These are phyloP conservation scores for Stegodyphus dumicola DNA, from an alignment of 1,140 invertebrate species.

Conservation along the genomic window DNA sequence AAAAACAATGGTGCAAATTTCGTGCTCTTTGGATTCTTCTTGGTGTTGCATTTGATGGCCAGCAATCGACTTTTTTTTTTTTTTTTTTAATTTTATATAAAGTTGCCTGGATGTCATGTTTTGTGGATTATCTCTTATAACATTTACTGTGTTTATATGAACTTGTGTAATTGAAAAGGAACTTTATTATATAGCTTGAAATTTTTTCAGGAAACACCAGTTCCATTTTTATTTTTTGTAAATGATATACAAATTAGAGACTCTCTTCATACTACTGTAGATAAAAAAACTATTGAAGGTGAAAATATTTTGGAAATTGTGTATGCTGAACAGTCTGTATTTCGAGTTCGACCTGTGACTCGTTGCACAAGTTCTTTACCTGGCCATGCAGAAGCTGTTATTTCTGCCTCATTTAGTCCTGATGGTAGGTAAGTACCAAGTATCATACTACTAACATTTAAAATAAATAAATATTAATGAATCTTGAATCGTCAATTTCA, in stretches of 20 bases:
- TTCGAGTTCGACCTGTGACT: conserved; percentile 72
- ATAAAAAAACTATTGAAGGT: conserved; percentile 75
- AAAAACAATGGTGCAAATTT: no score
- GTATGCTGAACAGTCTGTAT: conserved; percentile 97
- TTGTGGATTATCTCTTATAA: no score
- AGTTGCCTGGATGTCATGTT: no score
- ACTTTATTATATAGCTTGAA: no score
- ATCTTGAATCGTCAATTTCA: no score
- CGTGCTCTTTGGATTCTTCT: no score
- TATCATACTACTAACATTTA: neutral
- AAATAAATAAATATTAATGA: no score
- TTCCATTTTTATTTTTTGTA: conserved; percentile 89
- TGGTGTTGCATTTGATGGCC: no score
- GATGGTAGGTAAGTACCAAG: conserved; percentile 75
- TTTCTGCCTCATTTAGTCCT: conserved; percentile 93
- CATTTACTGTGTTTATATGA: no score
- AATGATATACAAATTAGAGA: conserved; percentile 88
- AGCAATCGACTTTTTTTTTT: no score
- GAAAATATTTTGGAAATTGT: conserved; percentile 91
- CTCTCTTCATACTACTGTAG: conserved; percentile 78
- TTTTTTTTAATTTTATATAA: no score
- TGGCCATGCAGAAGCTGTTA: conserved; percentile 96
- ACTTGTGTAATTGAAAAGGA: no score
- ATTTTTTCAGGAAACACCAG: conserved; percentile 73
- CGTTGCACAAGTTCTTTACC: conserved; percentile 79